Evolutionary conservation across 92 coral and sea anemone genomes (phyloP).

Genomic region (Epizoanthus fatuus): DNA sequence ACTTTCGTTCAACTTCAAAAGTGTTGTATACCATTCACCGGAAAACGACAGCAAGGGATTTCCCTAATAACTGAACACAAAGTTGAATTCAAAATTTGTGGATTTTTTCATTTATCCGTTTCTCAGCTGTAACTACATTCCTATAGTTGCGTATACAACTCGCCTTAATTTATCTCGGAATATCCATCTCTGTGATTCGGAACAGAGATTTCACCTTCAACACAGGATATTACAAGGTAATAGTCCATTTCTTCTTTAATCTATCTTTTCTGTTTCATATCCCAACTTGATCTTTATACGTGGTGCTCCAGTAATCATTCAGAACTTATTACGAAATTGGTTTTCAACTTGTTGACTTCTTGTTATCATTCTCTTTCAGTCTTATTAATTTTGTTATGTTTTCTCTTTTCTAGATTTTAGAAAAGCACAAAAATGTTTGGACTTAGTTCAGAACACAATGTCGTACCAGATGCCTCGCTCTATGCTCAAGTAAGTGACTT

Average conservation of each 20-base stretch:
- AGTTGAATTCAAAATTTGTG: neutral
- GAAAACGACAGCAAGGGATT: conserved; percentile 39
- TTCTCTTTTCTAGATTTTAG: conserved; percentile 31
- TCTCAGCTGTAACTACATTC: conserved; percentile 29
- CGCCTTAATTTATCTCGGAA: conserved; percentile 13
- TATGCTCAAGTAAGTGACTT: conserved; percentile 90
- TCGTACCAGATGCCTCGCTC: conserved; percentile 96
- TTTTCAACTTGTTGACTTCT: conserved; percentile 17
- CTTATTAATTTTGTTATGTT: conserved; percentile 26
- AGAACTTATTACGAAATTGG: conserved; percentile 31
- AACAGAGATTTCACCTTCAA: conserved; percentile 18
- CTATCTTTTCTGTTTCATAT: neutral
- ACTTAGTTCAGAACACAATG: conserved; percentile 84
- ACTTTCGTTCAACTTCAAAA: conserved; percentile 24
- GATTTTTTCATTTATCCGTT: conserved; percentile 14
- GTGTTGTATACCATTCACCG: conserved; percentile 33
- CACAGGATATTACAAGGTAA: conserved; percentile 31
- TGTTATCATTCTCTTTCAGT: conserved; percentile 21
- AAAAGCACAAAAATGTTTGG: conserved; percentile 80
- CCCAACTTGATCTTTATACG: neutral
- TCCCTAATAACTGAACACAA: conserved; percentile 24
- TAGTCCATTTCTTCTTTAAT: neutral
- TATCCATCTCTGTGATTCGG: conserved; percentile 1
- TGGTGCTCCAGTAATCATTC: conserved; percentile 13
- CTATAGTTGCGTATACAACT: conserved; percentile 22